Conservation (phyloP, 1,140 invertebrate species). For the Caenorhabditis briggsae region DNA sequence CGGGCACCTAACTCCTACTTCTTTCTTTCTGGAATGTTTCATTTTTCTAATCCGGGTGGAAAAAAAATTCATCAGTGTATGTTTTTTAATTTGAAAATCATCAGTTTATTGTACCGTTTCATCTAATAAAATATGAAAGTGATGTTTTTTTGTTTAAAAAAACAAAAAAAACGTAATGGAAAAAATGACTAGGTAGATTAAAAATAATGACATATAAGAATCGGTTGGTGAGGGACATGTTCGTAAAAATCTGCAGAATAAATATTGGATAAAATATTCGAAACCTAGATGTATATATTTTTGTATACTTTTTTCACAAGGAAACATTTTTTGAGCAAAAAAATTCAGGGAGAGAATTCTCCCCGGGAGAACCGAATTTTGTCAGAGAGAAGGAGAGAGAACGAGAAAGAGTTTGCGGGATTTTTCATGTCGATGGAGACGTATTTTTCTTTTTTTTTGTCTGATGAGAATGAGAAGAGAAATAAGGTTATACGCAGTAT, state of each 20-base stretch:
- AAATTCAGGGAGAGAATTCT: neutral
- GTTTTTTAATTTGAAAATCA: neutral
- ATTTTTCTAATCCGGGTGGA: neutral
- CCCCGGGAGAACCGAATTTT: too few relatives aligned
- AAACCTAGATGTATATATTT: neutral
- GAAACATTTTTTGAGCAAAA: neutral
- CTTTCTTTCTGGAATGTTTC: neutral
- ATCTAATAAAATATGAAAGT: conserved; percentile 22
- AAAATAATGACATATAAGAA: neutral
- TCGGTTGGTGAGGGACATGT: neutral
- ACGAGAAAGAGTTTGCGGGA: conserved; percentile 42
- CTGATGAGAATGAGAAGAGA: neutral
- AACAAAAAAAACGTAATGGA: neutral
- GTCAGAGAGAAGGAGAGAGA: neutral
- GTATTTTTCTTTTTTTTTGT: neutral
- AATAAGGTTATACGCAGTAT: conserved; percentile 9
- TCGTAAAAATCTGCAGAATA: conserved; percentile 13
- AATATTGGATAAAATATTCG: neutral
- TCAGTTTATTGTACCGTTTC: neutral
- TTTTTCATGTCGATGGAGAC: neutral
- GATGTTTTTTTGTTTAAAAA: neutral
- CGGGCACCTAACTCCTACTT: neutral
- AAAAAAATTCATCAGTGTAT: neutral
- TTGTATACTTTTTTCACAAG: neutral
- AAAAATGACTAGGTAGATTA: conserved; percentile 20